Conservation (phyloP, 2,888 invertebrate species). For the Drosophila emarginata region DNA sequence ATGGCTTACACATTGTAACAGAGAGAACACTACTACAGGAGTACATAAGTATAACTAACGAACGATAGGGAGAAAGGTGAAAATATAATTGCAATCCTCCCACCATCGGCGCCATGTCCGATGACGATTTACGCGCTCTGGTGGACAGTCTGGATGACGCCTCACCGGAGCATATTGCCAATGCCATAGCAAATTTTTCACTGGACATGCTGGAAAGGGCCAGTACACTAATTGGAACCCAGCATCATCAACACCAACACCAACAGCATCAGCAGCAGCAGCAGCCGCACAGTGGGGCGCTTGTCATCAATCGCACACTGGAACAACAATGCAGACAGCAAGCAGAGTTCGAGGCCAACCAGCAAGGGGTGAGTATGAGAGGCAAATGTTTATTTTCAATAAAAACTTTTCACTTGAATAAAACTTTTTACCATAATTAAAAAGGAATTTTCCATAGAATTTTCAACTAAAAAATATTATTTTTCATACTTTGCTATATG, state of each 20-base stretch:
- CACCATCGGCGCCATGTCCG: constrained; percentile 51
- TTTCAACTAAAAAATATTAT: not conserved
- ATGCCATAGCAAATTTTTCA: constrained; percentile 74
- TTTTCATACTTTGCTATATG: not conserved
- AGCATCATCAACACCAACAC: constrained; percentile 4
- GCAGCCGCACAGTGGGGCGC: constrained; percentile 45
- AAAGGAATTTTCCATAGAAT: not conserved
- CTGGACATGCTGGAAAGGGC: constrained; percentile 70
- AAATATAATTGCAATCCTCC: constrained; percentile 8
- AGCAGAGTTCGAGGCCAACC: constrained; percentile 47
- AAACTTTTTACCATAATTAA: not conserved
- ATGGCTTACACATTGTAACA: not conserved
- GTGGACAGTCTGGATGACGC: constrained; percentile 66
- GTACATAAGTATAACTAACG: not conserved
- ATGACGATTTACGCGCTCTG: constrained; percentile 65
- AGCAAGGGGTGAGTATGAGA: constrained; percentile 44
- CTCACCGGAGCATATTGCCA: constrained; percentile 55
- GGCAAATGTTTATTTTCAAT: not conserved
- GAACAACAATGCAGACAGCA: constrained; percentile 63
- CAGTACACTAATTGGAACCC: constrained; percentile 63
- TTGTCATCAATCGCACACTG: constrained; percentile 64
- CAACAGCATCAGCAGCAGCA: not conserved
- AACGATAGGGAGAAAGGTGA: constrained; percentile 1
- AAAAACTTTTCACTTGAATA: not conserved
- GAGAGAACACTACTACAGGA: not conserved